Evolutionary conservation across 2,113 vertebrate species (phyloP).

Genomic region (Psephotus haematonotus): DNA sequence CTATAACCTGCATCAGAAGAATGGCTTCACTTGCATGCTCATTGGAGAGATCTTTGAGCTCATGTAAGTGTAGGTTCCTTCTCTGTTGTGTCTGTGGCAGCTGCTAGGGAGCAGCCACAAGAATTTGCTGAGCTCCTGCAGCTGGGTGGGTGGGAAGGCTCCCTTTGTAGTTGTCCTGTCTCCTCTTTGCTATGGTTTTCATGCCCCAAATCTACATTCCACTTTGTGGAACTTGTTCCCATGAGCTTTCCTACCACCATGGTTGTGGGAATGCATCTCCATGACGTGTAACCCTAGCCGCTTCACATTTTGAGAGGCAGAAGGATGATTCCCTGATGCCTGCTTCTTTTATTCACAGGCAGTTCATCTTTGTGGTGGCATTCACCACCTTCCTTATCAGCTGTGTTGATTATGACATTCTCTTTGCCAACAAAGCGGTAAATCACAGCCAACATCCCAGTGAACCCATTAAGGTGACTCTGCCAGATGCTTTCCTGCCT

Average conservation of each 20-base stretch:
- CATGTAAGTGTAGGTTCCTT: constrained; percentile 80
- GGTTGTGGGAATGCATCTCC: not conserved
- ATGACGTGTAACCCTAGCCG: accelerated
- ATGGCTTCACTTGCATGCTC: constrained; percentile 98
- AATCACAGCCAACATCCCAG: constrained; percentile 89
- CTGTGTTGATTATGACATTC: constrained; percentile 97
- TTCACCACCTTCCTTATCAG: constrained; percentile 98
- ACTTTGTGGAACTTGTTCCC: not conserved
- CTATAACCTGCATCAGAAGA: constrained; percentile 99
- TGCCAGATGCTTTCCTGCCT: constrained; percentile 92
- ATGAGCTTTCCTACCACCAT: not conserved
- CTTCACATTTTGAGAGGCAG: not conserved
- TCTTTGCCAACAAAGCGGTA: constrained; percentile 97
- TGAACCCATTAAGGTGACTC: constrained; percentile 90
- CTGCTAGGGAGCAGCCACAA: not conserved
- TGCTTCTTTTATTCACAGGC: constrained; percentile 74
- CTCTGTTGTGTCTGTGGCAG: not conserved
- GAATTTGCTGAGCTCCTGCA: not conserved
- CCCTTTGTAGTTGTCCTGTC: not conserved
- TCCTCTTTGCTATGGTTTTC: not conserved
- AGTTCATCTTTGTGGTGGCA: constrained; percentile 96
- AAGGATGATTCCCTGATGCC: not conserved
- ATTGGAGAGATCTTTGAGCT: constrained; percentile 96
- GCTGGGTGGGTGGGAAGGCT: not conserved
- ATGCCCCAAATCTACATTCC: not conserved